Evolutionary conservation across 2,888 invertebrate species (phyloP).

Genomic region (Strigamia crassipes): DNA sequence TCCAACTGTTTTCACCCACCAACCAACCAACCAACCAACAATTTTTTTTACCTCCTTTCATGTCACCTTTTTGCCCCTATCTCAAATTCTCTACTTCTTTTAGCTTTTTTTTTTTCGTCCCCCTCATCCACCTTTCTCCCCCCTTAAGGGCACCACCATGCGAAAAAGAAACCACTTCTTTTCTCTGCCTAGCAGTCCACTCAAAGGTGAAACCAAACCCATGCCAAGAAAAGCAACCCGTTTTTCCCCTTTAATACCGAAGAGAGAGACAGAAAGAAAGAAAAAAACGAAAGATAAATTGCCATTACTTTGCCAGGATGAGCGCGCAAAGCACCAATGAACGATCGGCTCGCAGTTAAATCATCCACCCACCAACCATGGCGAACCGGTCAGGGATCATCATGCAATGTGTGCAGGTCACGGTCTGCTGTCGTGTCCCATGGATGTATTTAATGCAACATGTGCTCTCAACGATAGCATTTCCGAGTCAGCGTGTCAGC

Average conservation of each 20-base stretch:
- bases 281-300: slow-evolving; percentile 6
- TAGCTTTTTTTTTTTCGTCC: background rate
- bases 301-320: background rate
- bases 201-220: slow-evolving; percentile 24
- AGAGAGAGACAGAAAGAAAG: background rate
- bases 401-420: slow-evolving; percentile 8
- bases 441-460: slow-evolving; percentile 25
- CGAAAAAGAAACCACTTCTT: slow-evolving; percentile 23
- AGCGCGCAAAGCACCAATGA: slow-evolving; percentile 7
- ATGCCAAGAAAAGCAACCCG: background rate
- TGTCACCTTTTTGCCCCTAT: slow-evolving; percentile 2
- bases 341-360: background rate
- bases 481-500: slow-evolving; percentile 28
- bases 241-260: slow-evolving; percentile 28
- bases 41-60: slow-evolving; percentile 25
- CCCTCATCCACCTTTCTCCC: slow-evolving; percentile 10
- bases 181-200: background rate
- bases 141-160: slow-evolving; percentile 33
- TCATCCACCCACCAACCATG: slow-evolving; percentile 23
- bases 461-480: slow-evolving; percentile 7
- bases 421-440: slow-evolving; percentile 14
- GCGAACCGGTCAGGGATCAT: slow-evolving; percentile 35
- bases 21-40: background rate
- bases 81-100: slow-evolving; percentile 36
- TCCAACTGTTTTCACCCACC: slow-evolving; percentile 1